A percentile compares a stretch with the other conserved stretches of the same genome.
Conservation (phyloP, 2,797 vertebrate species). For the Semaprochilodus insignis region DNA sequence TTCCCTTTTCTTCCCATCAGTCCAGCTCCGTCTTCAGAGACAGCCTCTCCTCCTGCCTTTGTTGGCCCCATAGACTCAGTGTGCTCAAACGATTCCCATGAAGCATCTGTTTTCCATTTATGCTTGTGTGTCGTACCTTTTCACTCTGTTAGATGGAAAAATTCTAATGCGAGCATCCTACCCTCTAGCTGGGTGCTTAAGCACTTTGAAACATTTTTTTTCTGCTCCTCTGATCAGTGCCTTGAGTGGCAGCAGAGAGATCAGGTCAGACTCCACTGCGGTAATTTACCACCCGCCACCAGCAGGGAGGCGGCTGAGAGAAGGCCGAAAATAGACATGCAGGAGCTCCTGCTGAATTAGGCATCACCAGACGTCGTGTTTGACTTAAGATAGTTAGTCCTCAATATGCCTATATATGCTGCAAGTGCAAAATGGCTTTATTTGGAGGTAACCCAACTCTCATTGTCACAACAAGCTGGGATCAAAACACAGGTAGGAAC, state of each 20-base stretch:
- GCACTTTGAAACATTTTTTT: constrained; percentile 8
- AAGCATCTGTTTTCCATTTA: constrained; percentile 23
- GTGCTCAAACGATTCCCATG: constrained; percentile 17
- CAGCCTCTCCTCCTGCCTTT: constrained; percentile 10
- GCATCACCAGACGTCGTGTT: constrained; percentile 66
- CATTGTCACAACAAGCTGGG: too few species aligned
- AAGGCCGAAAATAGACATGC: constrained; percentile 75
- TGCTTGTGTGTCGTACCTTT: neutral
- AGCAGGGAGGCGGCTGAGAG: constrained; percentile 70
- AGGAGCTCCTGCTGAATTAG: constrained; percentile 69
- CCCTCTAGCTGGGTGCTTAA: constrained; percentile 14
- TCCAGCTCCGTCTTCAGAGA: constrained; percentile 6
- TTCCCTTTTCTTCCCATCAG: constrained; percentile 20
- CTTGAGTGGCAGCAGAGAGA: constrained; percentile 74
- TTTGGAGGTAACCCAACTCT: too few species aligned
- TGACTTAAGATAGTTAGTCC: constrained; percentile 56
- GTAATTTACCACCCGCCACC: constrained; percentile 79
- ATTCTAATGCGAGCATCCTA: constrained; percentile 7
- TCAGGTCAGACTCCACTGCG: constrained; percentile 65
- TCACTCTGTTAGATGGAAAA: neutral
- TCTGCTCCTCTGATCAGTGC: constrained; percentile 44
- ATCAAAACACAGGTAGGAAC: too few species aligned
- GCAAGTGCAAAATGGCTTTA: neutral
- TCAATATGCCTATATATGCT: too few species aligned
- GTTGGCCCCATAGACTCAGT: neutral